A percentile compares a stretch with the other conserved stretches of the same genome.
These are phyloP conservation scores for Pantherophis alleghaniensis DNA, from an alignment of 2,797 vertebrate genomes.

Conservation along the genomic window DNA sequence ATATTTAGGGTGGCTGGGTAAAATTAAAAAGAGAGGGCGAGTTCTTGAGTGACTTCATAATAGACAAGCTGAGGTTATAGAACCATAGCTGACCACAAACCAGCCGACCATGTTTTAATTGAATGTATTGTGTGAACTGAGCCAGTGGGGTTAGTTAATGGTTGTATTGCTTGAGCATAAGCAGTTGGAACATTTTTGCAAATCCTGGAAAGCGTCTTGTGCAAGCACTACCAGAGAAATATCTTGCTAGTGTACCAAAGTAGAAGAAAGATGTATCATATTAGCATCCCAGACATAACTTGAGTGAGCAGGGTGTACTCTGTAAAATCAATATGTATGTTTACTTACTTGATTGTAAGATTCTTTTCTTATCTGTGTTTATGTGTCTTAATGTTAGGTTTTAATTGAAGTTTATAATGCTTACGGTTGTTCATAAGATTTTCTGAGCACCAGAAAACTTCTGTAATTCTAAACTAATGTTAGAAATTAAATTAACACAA, in stretches of 20 bases:
- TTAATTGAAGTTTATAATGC: not conserved
- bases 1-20: not conserved
- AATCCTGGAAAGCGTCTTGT: not conserved
- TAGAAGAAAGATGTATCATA: not conserved
- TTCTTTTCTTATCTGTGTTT: not conserved
- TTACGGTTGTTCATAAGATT: not conserved
- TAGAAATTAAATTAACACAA: not conserved
- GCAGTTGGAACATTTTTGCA: not conserved
- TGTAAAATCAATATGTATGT: slow-evolving; percentile 40
- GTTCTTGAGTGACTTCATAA: not conserved
- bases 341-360: slow-evolving; percentile 25
- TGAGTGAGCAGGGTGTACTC: slow-evolving; percentile 42
- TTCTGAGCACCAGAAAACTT: not conserved
- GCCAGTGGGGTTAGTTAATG: not conserved
- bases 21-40: not conserved
- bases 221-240: not conserved
- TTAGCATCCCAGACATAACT: not conserved
- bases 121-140: not conserved
- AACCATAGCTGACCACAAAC: not conserved
- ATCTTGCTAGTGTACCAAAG: not conserved
- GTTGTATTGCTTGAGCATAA: not conserved
- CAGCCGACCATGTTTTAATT: not conserved
- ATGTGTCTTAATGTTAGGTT: not conserved
- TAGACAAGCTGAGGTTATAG: not conserved
- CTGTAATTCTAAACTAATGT: not conserved